These are phyloP conservation scores for Hyposmocoma kahamanoa DNA, from an alignment of 1,140 invertebrate species.

Conservation along the genomic window DNA sequence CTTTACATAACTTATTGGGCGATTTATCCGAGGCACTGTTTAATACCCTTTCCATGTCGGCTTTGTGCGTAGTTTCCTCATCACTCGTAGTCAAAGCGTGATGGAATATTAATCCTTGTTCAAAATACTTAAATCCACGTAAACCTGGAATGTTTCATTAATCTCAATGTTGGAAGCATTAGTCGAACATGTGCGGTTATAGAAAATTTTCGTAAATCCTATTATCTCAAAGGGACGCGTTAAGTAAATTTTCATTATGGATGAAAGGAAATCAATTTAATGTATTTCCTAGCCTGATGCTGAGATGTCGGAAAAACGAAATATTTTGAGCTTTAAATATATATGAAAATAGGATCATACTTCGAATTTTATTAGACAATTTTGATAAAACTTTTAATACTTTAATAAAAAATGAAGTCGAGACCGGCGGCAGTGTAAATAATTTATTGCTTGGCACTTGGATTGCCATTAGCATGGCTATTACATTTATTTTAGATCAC, in stretches of 20 bases:
- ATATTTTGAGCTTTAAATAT: no score
- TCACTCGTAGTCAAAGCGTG: conserved; percentile 25
- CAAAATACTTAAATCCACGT: conserved; percentile 41
- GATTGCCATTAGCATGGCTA: conserved; percentile 33
- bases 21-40: conserved; percentile 65
- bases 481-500: conserved; percentile 26
- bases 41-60: conserved; percentile 65
- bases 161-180: conserved; percentile 23
- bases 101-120: conserved; percentile 60
- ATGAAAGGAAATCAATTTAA: no score
- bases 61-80: conserved; percentile 56
- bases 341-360: background rate
- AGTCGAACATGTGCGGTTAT: background rate
- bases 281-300: no score
- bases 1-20: conserved; percentile 71
- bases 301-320: no score
- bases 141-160: conserved; percentile 39
- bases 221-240: no score
- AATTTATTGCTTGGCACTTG: conserved; percentile 37
- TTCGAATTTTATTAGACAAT: background rate
- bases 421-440: conserved; percentile 22
- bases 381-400: conserved; percentile 16
- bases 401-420: conserved; percentile 19
- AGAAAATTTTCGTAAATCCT: no score
- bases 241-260: no score